Evolutionary conservation across 2,888 invertebrate species (phyloP), one percentile per base, ranked within the genome.

Genomic region (Leucophenga maculata): DNA sequence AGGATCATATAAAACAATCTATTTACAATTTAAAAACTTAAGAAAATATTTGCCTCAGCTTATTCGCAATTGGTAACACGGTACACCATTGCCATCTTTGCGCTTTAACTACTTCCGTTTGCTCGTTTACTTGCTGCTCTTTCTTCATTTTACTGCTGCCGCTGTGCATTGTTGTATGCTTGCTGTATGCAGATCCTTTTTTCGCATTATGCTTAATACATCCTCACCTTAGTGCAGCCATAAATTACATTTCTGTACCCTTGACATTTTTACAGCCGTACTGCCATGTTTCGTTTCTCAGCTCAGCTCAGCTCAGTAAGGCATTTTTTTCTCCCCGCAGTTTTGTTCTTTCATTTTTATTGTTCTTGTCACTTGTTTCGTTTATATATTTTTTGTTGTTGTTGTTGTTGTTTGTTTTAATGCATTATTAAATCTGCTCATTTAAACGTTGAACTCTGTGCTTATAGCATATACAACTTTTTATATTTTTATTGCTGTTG

Each of bases 331-430:
- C 16, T n/a, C n/a, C n/a, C n/a, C n/a, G n/a, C n/a, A n/a, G n/a
- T 65, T 44, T 55, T n/a, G 79, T 72, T 64, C 13, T 46, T 64
- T 62, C 6, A 11, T 65, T 50, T 46, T 48, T 57, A 55, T 18
- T 13, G 50, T 46, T 46, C 13, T 64, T 64, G 48, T 55, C 44
- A 14, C 32, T 32, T 82, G 73, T 74, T 82, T 50, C 16, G n/a
- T 50, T 50, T 50, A 16, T 50, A 20, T 57, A 14, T 22, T 31
- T 46, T 4, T 22, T n/a, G n/a, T n/a, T 62, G 11, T 44, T 44
- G 18, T 62, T 82, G 82, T 79, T 79, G 78, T 79, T 81, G 79
- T 79, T 78, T 75, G 78, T 72, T 76, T 76, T 82, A 77, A 77
- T 77, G 79, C 76, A 75, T 75, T 79, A 79, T 81, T 78, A 80